Evolutionary conservation across 2,113 vertebrate species (phyloP), one percentile per base, ranked within the genome.

Genomic region (Ceuthmochares aereus): DNA sequence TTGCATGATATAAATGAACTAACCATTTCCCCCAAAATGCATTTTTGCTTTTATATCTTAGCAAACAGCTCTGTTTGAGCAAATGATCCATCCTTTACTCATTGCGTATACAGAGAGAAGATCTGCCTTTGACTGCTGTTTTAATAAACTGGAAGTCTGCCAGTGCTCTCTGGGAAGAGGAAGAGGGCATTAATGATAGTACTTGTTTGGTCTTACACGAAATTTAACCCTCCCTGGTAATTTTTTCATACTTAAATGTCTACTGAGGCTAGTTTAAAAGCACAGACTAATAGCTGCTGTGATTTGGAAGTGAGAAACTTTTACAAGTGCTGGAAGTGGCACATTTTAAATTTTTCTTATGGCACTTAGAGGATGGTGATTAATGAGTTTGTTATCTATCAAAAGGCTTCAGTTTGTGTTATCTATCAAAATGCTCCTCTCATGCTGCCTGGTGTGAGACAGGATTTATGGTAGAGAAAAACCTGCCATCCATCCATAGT

Each of bases 141-240:
- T 98, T 98, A 97, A 97, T 97, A 98, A 97, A 97, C 95, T 98
- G 98, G 98, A 98, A 96, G 93, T 66, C 96, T 97, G 98, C 97
- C 98, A 98, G 2, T 36, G 62, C 94, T 97, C 97, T 96, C 95
- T 90, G 87, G 64, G 93, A 96, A 96, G 92, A 97, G 93, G 93
- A 97, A 93, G 54, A 95, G 75, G 92, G 79, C 86, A 59, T 96
- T 94, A 97, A 97, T 77, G 96, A 96, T 89, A 97, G 68, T 58
- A 70, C 58, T 82, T 95, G 85, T 97, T 97, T 97, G 92, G 94
- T 93, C 69, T 96, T 94, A 89, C 80, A 92, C 22, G 86, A 96
- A 97, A 97, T 97, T 98, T 97, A 97, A 98, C 96, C 94, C 96
- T 55, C 94, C 91, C 66, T 42, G 51, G 69, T 89, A 64, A 67